Evolutionary conservation across 1,140 invertebrate species (phyloP), one percentile per base, ranked within the genome.

Genomic region (Halesus radiatus): DNA sequence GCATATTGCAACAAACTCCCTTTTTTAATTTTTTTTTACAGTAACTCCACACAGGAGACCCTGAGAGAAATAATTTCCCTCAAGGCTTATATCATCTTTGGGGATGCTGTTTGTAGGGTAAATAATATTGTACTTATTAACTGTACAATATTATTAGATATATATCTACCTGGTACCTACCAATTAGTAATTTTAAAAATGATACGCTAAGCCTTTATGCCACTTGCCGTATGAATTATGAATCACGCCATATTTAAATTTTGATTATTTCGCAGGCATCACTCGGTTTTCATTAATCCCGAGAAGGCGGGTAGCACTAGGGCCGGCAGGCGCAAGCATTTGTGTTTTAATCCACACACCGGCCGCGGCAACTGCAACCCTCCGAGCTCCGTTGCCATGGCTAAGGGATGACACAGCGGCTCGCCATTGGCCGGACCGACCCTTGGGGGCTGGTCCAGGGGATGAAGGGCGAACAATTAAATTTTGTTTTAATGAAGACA

Each of bases 401-500:
- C 20, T 37, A 79, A 74, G 77, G 77, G 77, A 54, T 64, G 77
- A 60, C 45, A 73, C 52, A 74, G 58, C 52, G 4, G 15, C 66
- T 26, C 70, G 77, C 78, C 22, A 79, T 79, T 79, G 78, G 78
- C 70, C 37, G 60, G 56, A 52, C 60, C 70, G 37, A 56, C 68
- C 72, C 78, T 75, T 53, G 70, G 50, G 78, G 78, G 78, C 53
- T 62, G 68, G 78, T 32, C 68, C 56, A 54, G 13, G 16, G 70
- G 70, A 66, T 18, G 54, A 79, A 74, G 68, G 78, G 70, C 18
- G 54, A 74, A 74, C 78, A 79, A 79, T 79, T 79, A 64, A 74
- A 79, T 79, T 79, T 79, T 74, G 78, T 79, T 79, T 79, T 75
- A 74, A 75, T 56, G 10, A 74, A 37, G 70, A 70, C 78, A 64